Conservation (phyloP, 2,797 vertebrate genomes). For the Gymnodraco acuticeps region DNA sequence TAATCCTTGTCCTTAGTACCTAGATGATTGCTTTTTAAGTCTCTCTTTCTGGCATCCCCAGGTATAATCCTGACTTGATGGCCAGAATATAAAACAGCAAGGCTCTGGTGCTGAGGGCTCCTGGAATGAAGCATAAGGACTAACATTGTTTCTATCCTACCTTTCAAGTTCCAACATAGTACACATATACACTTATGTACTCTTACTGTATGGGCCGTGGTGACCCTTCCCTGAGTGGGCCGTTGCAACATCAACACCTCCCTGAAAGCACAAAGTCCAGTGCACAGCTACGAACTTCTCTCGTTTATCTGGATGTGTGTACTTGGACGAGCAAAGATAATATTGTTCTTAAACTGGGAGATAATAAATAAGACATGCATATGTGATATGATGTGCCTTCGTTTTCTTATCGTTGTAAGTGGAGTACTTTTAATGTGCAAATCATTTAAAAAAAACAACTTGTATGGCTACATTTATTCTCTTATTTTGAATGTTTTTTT, state of each 20-base stretch:
- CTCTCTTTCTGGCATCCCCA: constrained; percentile 23
- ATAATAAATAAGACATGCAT: constrained; percentile 81
- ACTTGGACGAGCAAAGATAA: constrained; percentile 65
- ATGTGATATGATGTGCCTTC: constrained; percentile 57
- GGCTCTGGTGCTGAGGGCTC: constrained; percentile 31
- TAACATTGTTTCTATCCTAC: constrained; percentile 39
- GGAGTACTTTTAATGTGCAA: background rate
- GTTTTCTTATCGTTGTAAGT: constrained; percentile 30
- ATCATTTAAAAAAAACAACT: background rate
- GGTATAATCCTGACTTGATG: constrained; percentile 29
- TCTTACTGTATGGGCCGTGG: constrained; percentile 51
- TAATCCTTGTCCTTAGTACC: constrained; percentile 40
- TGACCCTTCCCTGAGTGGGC: constrained; percentile 49
- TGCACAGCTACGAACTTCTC: constrained; percentile 57
- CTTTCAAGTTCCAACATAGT: constrained; percentile 56
- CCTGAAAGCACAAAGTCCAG: constrained; percentile 77
- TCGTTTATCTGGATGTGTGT: constrained; percentile 70
- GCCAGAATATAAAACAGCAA: constrained; percentile 41
- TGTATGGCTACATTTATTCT: background rate
- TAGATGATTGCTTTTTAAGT: constrained; percentile 33
- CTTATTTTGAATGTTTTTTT: background rate
- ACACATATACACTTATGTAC: constrained; percentile 63
- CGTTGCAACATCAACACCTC: constrained; percentile 64
- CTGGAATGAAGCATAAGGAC: constrained; percentile 19
- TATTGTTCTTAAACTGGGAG: constrained; percentile 64